Evolutionary conservation across 2,113 vertebrate species (phyloP).

Genomic region (Lethenteron reissneri): DNA sequence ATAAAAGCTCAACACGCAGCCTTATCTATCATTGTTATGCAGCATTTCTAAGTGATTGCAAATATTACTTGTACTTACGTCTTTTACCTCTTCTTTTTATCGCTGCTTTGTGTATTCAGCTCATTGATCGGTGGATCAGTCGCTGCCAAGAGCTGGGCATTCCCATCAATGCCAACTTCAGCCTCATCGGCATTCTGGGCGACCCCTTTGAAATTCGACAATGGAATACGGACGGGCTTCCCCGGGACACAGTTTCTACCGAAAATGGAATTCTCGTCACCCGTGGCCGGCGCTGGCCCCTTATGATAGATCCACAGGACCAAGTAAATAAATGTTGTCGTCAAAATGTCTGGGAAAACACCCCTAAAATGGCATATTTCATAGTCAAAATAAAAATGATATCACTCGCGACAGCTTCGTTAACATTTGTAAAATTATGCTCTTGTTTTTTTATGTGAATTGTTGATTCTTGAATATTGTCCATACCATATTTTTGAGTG

Average conservation of each 20-base stretch:
- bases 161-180: slow-evolving; percentile 41
- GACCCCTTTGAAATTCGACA: slow-evolving; percentile 42
- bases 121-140: slow-evolving; percentile 39
- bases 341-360: not conserved
- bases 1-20: too few relatives aligned
- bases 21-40: too few relatives aligned
- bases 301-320: slow-evolving; percentile 64
- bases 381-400: too few relatives aligned
- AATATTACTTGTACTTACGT: too few relatives aligned
- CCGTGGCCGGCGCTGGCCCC: slow-evolving; percentile 39
- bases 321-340: slow-evolving; percentile 22
- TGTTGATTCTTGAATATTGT: too few relatives aligned
- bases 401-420: too few relatives aligned
- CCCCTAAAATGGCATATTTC: not conserved
- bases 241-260: slow-evolving; percentile 38
- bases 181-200: slow-evolving; percentile 38
- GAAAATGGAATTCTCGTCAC: slow-evolving; percentile 54
- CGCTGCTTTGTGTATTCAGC: slow-evolving; percentile 17
- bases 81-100: too few relatives aligned
- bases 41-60: too few relatives aligned
- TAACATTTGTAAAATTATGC: too few relatives aligned
- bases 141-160: slow-evolving; percentile 34
- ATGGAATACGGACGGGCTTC: slow-evolving; percentile 49
- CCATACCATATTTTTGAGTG: too few relatives aligned
- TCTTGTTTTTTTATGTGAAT: too few relatives aligned